Evolutionary conservation across 2,888 invertebrate species (phyloP), one percentile per base, ranked within the genome.

Genomic region (Heliconius sara): DNA sequence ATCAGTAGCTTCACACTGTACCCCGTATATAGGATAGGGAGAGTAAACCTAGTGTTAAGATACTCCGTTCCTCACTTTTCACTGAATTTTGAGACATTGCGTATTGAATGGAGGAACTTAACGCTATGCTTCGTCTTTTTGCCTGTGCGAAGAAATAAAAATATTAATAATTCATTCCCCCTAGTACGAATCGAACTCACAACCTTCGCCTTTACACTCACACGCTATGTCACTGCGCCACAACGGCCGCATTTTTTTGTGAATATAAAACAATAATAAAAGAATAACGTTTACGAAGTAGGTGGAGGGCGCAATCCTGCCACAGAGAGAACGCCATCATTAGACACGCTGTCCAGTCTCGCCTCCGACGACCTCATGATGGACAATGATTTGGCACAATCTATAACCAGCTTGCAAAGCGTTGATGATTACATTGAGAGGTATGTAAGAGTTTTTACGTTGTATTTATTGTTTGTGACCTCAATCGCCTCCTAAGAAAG

Each of bases 291-390:
- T 16, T 16, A 27, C 16, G 6, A 63, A 22, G 22, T 93, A 93
- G 81, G 89, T 80, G 90, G 89, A 39, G 85, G 87, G 19, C 90
- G 93, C 4, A 91, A 90, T 77, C 84, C 85, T 5, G 92, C 89
- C n/a, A 94, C 96, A 25, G 96, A 96, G 83, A 93, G 97, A 57
- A 96, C 97, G 10, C 96, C 97, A 7, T 98, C 98, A 1, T 91
- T 98, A 82, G 98, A 98, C 88, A 98, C 98, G 0, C 91, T 98
- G 79, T 98, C 98, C n/a, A 98, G 98, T 84, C 97, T 98, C 80
- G 97, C 97, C 66, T 98, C 98, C 9, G 98, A 98, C 87, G 98
- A 98, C 91, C 95, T 98, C 81, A 98, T 98, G 96, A 96, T 98
- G 96, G 98, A 98, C 92, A 98, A 97, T 87, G 98, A 98, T 84